phyloP scores from a whole-genome alignment of 2,113 vertebrate genomes.

The Gambusia holbrooki region DNA sequence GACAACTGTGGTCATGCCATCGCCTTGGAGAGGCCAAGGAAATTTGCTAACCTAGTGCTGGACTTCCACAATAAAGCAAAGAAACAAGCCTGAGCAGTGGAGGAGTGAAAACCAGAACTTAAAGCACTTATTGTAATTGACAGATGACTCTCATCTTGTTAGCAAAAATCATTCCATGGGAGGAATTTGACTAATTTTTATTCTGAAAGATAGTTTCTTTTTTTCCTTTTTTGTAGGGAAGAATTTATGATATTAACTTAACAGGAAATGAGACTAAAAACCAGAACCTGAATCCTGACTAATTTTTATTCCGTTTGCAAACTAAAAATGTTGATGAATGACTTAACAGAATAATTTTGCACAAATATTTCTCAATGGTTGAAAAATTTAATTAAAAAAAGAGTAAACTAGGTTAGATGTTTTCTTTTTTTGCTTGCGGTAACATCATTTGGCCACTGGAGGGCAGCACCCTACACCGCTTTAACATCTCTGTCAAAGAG shows the following conservation, averaged over 20 bases:
- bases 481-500: background rate
- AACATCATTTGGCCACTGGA: background rate
- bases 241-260: background rate
- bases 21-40: too few relatives aligned
- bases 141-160: background rate
- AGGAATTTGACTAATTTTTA: background rate
- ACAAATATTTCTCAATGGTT: background rate
- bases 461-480: background rate
- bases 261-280: background rate
- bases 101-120: too few relatives aligned
- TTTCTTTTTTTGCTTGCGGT: background rate
- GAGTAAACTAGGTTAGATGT: background rate
- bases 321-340: background rate
- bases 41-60: too few relatives aligned
- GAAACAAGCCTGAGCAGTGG: too few relatives aligned
- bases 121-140: background rate
- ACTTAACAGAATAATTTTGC: background rate
- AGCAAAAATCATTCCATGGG: background rate
- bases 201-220: background rate
- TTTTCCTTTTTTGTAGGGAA: background rate
- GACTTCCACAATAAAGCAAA: too few relatives aligned
- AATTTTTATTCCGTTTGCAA: background rate
- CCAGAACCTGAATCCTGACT: background rate
- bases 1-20: too few relatives aligned
- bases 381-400: background rate